Evolutionary conservation across 2,797 vertebrate genomes (phyloP), one percentile per base, ranked within the genome.

Genomic region (Enteromius unitaeniatus): DNA sequence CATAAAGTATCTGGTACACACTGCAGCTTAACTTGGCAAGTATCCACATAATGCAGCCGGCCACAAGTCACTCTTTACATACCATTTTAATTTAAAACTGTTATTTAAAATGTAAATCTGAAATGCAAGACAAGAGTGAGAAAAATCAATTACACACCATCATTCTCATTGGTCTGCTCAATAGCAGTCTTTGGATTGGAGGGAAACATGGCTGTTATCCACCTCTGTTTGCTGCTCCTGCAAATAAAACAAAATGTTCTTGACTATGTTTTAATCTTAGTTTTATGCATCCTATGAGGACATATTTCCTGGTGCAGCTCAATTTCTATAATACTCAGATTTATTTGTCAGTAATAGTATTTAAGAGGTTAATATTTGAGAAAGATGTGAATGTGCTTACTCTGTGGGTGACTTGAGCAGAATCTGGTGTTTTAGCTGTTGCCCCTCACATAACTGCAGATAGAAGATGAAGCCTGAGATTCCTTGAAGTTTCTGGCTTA

Each of bases 161-260:
- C 94, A 17, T 94, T 95, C 89, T 97, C 96, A 11, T 88, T 93
- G 89, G 95, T 93, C 85, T 94, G 93, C 80, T 95, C 95, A 0
- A 93, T 93, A 86, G 96, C 95, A 69, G 93, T 93, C 11, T 92
- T 92, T 1, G 95, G 91, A 83, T 95, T 90, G 2, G 95, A 94
- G 7, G 96, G 96, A 82, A 96, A 94, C 96, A 97, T 95, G 47
- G 97, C 97, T 2, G 97, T 96, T 89, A 98, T 97, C 97, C 97
- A 98, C 15, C 97, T 93, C 90, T 96, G 96, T 90, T 97, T 98
- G 86, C 96, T 95, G 26, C 96, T 97, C 93, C 97, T 98, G 86
- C 2, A 67, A 62, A 79, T 40, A 89, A 28, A 80, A 60, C 78
- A 85, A 79, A 84, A 70, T 51, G 67, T 70, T 78, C 40, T 70